Conservation (phyloP, 2,797 vertebrate genomes). For the Chiloscyllium punctatum region DNA sequence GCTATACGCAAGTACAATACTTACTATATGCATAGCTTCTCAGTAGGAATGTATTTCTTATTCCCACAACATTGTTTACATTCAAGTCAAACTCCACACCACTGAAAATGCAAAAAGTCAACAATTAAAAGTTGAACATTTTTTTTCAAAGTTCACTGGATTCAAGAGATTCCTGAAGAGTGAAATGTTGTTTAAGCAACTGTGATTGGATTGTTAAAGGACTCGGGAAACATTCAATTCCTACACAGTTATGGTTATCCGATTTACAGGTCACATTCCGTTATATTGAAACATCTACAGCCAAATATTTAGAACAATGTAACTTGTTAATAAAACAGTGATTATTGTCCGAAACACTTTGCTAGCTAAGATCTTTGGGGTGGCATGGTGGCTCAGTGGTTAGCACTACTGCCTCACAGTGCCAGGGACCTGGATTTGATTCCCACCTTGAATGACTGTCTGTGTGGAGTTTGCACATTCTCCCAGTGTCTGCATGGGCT, state of each 20-base stretch:
- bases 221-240: background rate
- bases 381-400: too few relatives aligned
- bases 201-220: background rate
- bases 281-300: background rate
- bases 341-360: background rate
- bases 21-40: conserved; percentile 81
- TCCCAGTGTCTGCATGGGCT: too few relatives aligned
- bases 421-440: too few relatives aligned
- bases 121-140: background rate
- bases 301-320: background rate
- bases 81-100: conserved; percentile 94
- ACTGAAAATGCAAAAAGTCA: conserved; percentile 52
- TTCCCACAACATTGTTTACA: conserved; percentile 91
- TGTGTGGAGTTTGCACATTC: too few relatives aligned
- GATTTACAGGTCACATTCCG: background rate
- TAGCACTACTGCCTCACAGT: too few relatives aligned
- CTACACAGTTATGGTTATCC: background rate
- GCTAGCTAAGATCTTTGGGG: background rate
- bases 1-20: background rate
- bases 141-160: background rate
- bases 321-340: background rate
- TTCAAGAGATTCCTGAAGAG: background rate
- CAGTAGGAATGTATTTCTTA: conserved; percentile 96
- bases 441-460: too few relatives aligned
- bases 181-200: background rate